phyloP scores from a whole-genome alignment of 2,888 invertebrate genomes.

The Prosopocoilus inquinatus region DNA sequence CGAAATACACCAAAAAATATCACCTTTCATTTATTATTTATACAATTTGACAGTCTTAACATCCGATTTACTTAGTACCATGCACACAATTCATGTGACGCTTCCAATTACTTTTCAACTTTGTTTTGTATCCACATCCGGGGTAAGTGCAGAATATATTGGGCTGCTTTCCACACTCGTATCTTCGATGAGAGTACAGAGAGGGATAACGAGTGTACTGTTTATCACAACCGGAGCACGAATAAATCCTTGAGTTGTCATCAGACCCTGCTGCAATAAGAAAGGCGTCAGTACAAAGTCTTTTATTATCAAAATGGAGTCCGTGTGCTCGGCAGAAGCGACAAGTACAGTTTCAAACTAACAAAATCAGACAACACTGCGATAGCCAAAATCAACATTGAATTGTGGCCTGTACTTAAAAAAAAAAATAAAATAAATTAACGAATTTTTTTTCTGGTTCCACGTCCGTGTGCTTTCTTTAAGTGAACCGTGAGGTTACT shows the following conservation, averaged over 20 bases:
- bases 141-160: slow-evolving; percentile 47
- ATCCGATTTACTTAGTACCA: too few species aligned
- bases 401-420: too few species aligned
- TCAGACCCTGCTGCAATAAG: neutral
- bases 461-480: neutral
- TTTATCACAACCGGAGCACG: slow-evolving; percentile 8
- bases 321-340: too few species aligned
- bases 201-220: slow-evolving; percentile 3
- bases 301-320: too few species aligned
- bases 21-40: too few species aligned
- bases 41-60: too few species aligned
- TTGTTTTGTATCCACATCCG: slow-evolving; percentile 46
- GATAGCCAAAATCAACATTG: too few species aligned
- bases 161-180: slow-evolving; percentile 55
- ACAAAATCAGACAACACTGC: too few species aligned
- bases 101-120: slow-evolving; percentile 55
- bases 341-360: too few species aligned
- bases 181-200: slow-evolving; percentile 14
- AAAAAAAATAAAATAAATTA: too few species aligned
- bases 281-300: neutral
- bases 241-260: neutral
- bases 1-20: too few species aligned
- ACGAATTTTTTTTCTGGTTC: too few species aligned
- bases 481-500: slow-evolving; percentile 54
- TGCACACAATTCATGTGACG: slow-evolving; percentile 42